phyloP scores from a whole-genome alignment of 2,888 invertebrate species.

The Cryptus armator region DNA sequence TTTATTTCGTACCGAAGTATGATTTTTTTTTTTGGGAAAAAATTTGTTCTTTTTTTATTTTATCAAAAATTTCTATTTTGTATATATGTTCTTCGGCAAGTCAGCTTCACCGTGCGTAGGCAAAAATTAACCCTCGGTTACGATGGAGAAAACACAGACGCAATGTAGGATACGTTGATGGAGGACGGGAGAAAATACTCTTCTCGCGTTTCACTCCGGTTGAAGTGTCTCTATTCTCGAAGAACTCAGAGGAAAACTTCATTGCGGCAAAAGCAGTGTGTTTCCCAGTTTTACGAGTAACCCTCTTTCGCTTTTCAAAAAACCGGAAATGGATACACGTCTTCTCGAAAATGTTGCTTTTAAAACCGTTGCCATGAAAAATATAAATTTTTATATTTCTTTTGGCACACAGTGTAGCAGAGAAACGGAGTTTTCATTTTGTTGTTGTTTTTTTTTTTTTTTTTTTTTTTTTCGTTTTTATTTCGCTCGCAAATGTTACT shows the following conservation, averaged over 20 bases:
- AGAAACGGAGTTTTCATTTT: no score
- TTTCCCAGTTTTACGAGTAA: conserved; percentile 44
- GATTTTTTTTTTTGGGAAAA: not conserved
- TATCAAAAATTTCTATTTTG: not conserved
- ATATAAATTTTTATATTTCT: no score
- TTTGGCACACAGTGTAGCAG: no score
- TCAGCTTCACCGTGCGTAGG: not conserved
- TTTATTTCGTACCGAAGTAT: not conserved
- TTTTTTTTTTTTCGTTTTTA: conserved; percentile 1
- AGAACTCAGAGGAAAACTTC: conserved; percentile 8
- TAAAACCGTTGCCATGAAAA: no score
- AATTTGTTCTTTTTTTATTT: not conserved
- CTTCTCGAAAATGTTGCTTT: not conserved
- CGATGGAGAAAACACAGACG: not conserved
- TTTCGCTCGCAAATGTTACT: not conserved
- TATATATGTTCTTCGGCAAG: not conserved
- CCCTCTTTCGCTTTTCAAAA: conserved; percentile 5
- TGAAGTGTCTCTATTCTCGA: conserved; percentile 27
- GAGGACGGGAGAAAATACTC: not conserved
- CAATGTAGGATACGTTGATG: conserved; percentile 12
- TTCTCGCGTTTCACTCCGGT: conserved; percentile 34
- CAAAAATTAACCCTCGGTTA: not conserved
- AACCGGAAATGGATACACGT: not conserved
- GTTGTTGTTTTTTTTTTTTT: not conserved
- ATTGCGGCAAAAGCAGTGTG: conserved; percentile 32